Percentiles rank a stretch among this genome's conserved stretches.
Evolutionary conservation across 2,888 invertebrate species (phyloP).

Genomic region (Heliconius erato): DNA sequence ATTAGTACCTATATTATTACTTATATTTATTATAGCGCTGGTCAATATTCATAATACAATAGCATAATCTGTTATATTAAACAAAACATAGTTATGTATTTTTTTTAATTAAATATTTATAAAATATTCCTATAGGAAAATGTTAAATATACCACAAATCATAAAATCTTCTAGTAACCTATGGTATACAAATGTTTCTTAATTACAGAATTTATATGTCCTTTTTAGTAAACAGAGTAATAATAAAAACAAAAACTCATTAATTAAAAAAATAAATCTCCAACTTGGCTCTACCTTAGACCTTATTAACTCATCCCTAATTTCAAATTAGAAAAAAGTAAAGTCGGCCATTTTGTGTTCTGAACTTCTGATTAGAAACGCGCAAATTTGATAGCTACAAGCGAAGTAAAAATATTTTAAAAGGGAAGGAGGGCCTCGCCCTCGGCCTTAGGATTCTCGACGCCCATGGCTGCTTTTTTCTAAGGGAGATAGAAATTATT

Average conservation of each 20-base stretch:
- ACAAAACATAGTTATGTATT: too few species aligned
- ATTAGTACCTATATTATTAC: too few species aligned
- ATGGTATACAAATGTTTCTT: not conserved
- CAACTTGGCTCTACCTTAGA: not conserved
- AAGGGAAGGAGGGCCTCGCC: conserved; percentile 56
- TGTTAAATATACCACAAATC: too few species aligned
- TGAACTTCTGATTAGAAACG: conserved; percentile 35
- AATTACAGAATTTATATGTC: not conserved
- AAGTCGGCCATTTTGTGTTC: conserved; percentile 43
- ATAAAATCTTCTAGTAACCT: too few species aligned
- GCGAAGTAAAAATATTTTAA: conserved; percentile 72
- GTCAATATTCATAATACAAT: too few species aligned
- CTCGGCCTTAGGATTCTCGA: conserved; percentile 68
- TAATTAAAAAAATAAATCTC: not conserved
- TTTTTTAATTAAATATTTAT: too few species aligned
- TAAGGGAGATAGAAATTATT: conserved; percentile 62
- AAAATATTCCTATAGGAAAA: too few species aligned
- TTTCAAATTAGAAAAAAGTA: conserved; percentile 24
- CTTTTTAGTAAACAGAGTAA: not conserved
- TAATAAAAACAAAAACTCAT: not conserved
- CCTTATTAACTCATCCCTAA: not conserved
- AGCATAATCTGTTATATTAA: too few species aligned
- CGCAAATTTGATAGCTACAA: conserved; percentile 67
- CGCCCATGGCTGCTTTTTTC: conserved; percentile 79
- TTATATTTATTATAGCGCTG: too few species aligned